A percentile compares a stretch with the other conserved stretches of the same genome.
Conservation (phyloP, 92 coral and sea anemone species). For the Palythoa grandis region DNA sequence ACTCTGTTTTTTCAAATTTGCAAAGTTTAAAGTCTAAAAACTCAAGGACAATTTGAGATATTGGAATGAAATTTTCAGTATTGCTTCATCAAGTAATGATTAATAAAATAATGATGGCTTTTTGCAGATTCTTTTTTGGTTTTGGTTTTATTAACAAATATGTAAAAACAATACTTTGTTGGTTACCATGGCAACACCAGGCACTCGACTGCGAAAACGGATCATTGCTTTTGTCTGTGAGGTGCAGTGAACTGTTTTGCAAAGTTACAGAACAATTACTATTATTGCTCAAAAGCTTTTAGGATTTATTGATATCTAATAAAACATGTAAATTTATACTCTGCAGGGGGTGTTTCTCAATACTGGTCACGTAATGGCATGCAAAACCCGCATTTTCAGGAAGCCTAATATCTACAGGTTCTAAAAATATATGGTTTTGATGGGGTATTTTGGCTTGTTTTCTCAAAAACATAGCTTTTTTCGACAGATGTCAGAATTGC, state of each 20-base stretch:
- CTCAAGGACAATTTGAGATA: conserved; percentile 37
- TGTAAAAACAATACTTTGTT: conserved; percentile 12
- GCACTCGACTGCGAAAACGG: conserved; percentile 9
- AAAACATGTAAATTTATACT: conserved; percentile 23
- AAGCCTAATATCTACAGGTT: conserved; percentile 5
- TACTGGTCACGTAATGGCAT: background rate
- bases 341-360: background rate
- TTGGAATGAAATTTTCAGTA: conserved; percentile 46
- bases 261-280: conserved; percentile 14
- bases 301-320: conserved; percentile 24
- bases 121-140: conserved; percentile 10
- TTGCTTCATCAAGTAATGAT: conserved; percentile 42
- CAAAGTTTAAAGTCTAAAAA: conserved; percentile 32
- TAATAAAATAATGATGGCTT: conserved; percentile 25
- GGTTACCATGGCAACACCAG: conserved; percentile 41
- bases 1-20: conserved; percentile 1
- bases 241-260: conserved; percentile 9
- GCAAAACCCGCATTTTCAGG: background rate
- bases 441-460: conserved; percentile 13
- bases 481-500: conserved; percentile 21
- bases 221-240: conserved; percentile 12
- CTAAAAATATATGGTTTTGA: conserved; percentile 24
- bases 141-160: conserved; percentile 9
- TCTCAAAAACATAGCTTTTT: conserved; percentile 11
- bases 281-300: conserved; percentile 26